Conservation (phyloP, 2,888 invertebrate genomes). For the Neoaliturus tenellus region DNA sequence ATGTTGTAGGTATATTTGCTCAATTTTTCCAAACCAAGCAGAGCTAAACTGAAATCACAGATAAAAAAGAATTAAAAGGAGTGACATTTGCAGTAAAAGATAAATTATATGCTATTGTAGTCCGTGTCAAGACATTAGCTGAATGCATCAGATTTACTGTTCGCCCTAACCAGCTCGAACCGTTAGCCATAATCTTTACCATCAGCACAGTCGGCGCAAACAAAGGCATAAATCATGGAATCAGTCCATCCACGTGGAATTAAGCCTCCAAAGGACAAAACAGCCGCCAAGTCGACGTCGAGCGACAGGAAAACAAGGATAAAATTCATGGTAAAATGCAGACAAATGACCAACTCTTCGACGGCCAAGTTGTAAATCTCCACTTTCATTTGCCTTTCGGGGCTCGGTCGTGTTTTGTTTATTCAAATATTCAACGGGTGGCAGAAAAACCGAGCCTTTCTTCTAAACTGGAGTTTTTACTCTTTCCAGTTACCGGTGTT, state of each 20-base stretch:
- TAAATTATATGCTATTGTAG: too few species aligned
- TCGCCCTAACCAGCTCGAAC: too few species aligned
- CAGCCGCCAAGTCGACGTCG: background rate
- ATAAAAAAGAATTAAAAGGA: too few species aligned
- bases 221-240: background rate
- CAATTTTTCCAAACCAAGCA: too few species aligned
- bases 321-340: slow-evolving; percentile 39
- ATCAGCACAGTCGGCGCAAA: background rate
- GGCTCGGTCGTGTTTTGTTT: slow-evolving; percentile 9
- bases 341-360: slow-evolving; percentile 40
- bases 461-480: slow-evolving; percentile 23
- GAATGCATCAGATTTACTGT: too few species aligned
- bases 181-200: background rate
- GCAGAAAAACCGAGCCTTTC: slow-evolving; percentile 27
- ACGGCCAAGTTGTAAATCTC: slow-evolving; percentile 3
- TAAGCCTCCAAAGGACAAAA: background rate
- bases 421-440: slow-evolving; percentile 30
- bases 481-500: background rate
- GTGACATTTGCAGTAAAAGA: too few species aligned
- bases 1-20: too few species aligned
- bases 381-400: slow-evolving; percentile 20
- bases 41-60: too few species aligned
- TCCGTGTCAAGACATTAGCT: too few species aligned
- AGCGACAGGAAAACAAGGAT: slow-evolving; percentile 17
- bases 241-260: background rate